phyloP scores from a whole-genome alignment of 2,888 invertebrate species.

The Phlogophora meticulosa region DNA sequence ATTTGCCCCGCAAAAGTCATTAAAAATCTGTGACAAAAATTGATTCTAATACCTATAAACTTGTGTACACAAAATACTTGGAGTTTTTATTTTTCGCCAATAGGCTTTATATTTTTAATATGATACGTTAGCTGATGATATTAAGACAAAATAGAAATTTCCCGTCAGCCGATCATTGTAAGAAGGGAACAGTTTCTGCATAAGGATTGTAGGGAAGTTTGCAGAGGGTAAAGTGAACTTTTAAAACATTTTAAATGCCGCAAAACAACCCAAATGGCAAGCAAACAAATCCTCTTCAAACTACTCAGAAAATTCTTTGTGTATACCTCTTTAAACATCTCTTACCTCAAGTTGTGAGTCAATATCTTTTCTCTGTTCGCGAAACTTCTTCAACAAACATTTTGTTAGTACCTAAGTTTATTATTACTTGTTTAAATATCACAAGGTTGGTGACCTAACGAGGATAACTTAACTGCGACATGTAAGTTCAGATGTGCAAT shows the following conservation, averaged over 20 bases:
- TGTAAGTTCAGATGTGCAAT: slow-evolving; percentile 16
- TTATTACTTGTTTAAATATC: slow-evolving; percentile 37
- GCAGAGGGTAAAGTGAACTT: not conserved
- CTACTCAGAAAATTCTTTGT: slow-evolving; percentile 26
- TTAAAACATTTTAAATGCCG: not conserved
- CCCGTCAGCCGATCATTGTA: too few relatives aligned
- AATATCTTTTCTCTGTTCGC: slow-evolving; percentile 44
- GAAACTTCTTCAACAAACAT: slow-evolving; percentile 43
- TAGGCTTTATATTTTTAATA: too few relatives aligned
- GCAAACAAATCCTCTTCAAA: slow-evolving; percentile 8
- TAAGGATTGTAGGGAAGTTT: too few relatives aligned
- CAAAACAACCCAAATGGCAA: slow-evolving; percentile 4
- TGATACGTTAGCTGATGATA: too few relatives aligned
- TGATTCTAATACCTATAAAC: too few relatives aligned
- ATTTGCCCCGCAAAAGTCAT: too few relatives aligned
- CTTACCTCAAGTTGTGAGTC: slow-evolving; percentile 21
- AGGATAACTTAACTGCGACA: slow-evolving; percentile 42
- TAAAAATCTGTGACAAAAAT: too few relatives aligned
- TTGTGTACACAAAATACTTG: too few relatives aligned
- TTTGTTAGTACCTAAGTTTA: slow-evolving; percentile 30
- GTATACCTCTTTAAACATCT: slow-evolving; percentile 14
- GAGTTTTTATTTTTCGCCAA: too few relatives aligned
- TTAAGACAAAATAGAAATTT: too few relatives aligned
- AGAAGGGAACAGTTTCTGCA: too few relatives aligned
- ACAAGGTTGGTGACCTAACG: slow-evolving; percentile 47